phyloP scores from a whole-genome alignment of 2,797 vertebrate genomes.

The Mus minutoides region DNA sequence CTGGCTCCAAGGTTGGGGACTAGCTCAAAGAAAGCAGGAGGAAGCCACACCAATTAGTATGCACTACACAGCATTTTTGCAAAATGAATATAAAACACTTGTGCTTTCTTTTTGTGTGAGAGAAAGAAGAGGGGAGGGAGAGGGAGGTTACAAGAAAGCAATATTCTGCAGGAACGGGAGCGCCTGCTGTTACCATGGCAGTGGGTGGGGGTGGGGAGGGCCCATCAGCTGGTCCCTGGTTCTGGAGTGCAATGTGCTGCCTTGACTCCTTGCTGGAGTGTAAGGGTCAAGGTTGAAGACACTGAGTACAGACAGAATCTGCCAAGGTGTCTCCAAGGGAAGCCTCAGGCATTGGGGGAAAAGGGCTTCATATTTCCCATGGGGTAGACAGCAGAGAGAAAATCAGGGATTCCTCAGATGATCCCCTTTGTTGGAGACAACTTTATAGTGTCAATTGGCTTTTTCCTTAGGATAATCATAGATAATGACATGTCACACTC shows the following conservation, averaged over 20 bases:
- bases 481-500: background rate
- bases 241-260: constrained; percentile 52
- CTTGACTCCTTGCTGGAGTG: background rate
- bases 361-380: background rate
- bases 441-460: background rate
- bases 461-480: background rate
- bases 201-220: constrained; percentile 73
- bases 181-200: constrained; percentile 82
- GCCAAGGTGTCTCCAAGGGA: background rate
- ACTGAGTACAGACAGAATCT: constrained; percentile 6
- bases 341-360: background rate
- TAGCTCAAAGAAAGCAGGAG: constrained; percentile 67
- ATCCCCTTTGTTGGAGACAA: background rate
- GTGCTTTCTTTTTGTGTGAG: constrained; percentile 85
- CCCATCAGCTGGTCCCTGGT: constrained; percentile 67
- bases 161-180: constrained; percentile 83
- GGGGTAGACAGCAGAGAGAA: background rate
- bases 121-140: constrained; percentile 69
- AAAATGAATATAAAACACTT: constrained; percentile 82
- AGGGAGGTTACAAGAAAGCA: constrained; percentile 84
- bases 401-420: background rate
- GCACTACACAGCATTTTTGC: constrained; percentile 78
- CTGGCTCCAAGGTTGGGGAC: constrained; percentile 50
- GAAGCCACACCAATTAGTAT: constrained; percentile 84
- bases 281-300: constrained; percentile 28